phyloP scores from a whole-genome alignment of 2,113 vertebrate genomes.

The Podarcis cretensis region DNA sequence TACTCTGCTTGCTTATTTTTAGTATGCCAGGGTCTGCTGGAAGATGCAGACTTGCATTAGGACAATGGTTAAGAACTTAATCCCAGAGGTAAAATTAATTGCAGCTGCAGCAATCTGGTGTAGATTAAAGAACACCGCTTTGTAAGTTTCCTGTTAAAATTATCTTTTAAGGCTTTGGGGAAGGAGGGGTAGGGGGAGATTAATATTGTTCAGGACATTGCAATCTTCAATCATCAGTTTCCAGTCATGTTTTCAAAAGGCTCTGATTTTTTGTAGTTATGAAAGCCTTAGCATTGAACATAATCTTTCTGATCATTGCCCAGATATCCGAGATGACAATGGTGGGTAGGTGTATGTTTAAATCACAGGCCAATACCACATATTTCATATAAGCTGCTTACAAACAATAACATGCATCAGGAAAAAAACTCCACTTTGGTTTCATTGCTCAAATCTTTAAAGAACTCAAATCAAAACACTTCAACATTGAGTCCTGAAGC shows the following conservation, averaged over 20 bases:
- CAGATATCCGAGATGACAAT: constrained; percentile 6
- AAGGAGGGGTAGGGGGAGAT: background rate
- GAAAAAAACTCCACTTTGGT: background rate
- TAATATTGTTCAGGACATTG: constrained; percentile 37
- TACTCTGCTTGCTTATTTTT: no score
- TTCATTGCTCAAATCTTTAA: background rate
- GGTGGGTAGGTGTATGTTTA: background rate
- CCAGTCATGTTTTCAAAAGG: constrained; percentile 29
- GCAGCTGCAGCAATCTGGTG: constrained; percentile 46
- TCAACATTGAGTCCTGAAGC: background rate
- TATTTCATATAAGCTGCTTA: background rate
- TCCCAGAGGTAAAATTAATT: constrained; percentile 54
- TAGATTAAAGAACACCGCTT: constrained; percentile 48
- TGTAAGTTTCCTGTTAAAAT: constrained; percentile 36
- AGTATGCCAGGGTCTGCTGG: background rate
- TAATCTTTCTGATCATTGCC: constrained; percentile 34
- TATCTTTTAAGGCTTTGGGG: background rate
- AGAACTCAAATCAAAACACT: background rate
- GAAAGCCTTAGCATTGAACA: constrained; percentile 34
- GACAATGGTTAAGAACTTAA: constrained; percentile 51
- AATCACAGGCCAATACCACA: background rate
- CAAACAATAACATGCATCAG: background rate
- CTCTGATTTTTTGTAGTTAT: constrained; percentile 42
- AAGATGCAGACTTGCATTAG: constrained; percentile 44
- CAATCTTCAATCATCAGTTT: constrained; percentile 44